These are phyloP conservation scores for human (Homo sapiens) DNA, from an alignment of 2,113 vertebrate species.

Conservation along the genomic window GRCh38 chr11:81383001-81383500, in stretches of 20 bases:
- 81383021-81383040: too few species aligned
- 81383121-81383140: rapidly evolving
- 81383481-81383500: neutral
- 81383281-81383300: neutral
- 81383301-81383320: neutral
- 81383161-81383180: neutral
- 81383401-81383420: neutral
- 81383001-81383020: neutral
- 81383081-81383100: neutral
- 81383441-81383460: neutral
- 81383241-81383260: neutral
- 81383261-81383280: neutral
- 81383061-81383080: neutral
- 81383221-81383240: neutral
- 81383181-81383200: neutral
- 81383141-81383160: neutral
- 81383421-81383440: neutral
- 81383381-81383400: neutral
- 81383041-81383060: neutral
- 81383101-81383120: neutral
- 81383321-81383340: neutral
- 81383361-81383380: neutral
- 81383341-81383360: neutral
- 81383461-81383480: neutral
- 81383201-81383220: neutral